Evolutionary conservation across 1,140 invertebrate species (phyloP).

Genomic region (Achatina immaculata): DNA sequence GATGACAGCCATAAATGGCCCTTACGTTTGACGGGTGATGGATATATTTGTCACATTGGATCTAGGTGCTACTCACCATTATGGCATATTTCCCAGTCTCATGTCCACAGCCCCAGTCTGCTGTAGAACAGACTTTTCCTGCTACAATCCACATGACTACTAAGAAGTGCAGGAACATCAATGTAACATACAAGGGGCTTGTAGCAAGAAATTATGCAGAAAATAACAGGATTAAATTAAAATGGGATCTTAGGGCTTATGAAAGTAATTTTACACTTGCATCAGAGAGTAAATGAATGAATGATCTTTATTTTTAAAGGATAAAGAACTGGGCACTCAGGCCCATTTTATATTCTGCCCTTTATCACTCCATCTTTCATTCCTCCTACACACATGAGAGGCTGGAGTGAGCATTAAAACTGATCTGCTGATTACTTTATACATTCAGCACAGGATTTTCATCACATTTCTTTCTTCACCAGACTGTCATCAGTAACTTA

Average conservation of each 20-base stretch:
- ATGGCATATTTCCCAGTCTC: not conserved
- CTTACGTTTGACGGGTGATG: not conserved
- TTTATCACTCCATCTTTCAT: too few species aligned
- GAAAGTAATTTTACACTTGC: too few species aligned
- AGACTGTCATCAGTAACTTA: too few species aligned
- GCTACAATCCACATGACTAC: not conserved
- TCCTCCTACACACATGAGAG: too few species aligned
- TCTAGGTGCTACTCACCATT: not conserved
- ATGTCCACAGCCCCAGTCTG: not conserved
- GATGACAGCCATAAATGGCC: constrained; percentile 5
- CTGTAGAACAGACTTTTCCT: not conserved
- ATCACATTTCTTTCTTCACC: too few species aligned
- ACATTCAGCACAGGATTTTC: too few species aligned
- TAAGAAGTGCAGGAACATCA: not conserved
- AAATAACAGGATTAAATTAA: not conserved
- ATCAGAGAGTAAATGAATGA: too few species aligned
- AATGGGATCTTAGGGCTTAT: not conserved
- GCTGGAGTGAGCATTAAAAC: too few species aligned
- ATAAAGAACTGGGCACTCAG: too few species aligned
- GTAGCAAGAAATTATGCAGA: not conserved
- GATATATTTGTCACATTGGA: not conserved
- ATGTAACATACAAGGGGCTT: not conserved
- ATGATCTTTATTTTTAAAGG: too few species aligned
- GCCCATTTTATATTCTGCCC: too few species aligned
- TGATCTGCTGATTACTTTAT: too few species aligned